Percentiles rank a stretch among this genome's conserved stretches.
Evolutionary conservation across 2,888 invertebrate genomes (phyloP).

Genomic region (Spialia ferax): DNA sequence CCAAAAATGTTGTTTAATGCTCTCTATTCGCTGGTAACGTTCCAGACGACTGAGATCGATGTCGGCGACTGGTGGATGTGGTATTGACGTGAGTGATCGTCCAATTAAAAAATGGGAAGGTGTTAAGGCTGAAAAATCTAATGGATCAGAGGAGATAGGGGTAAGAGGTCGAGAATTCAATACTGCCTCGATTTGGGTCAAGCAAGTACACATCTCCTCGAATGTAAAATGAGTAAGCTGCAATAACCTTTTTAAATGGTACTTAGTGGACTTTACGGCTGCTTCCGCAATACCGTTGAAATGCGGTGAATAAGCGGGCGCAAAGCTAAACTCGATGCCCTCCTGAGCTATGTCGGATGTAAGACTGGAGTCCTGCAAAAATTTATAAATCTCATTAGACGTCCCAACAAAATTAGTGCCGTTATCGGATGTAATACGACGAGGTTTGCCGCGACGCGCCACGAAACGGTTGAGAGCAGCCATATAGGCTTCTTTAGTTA

Average conservation of each 20-base stretch:
- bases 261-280: neutral
- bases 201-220: neutral
- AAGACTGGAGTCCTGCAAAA: slow-evolving; percentile 9
- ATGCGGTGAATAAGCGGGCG: slow-evolving; percentile 7
- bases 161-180: slow-evolving; percentile 17
- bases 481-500: slow-evolving; percentile 46
- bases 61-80: neutral
- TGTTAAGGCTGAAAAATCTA: neutral
- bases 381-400: neutral
- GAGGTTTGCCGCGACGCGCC: slow-evolving; percentile 31
- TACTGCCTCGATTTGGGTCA: slow-evolving; percentile 2
- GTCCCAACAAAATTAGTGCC: slow-evolving; percentile 15
- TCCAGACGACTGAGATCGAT: slow-evolving; percentile 1
- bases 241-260: slow-evolving; percentile 1
- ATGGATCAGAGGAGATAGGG: slow-evolving; percentile 15
- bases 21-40: slow-evolving; percentile 10
- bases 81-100: neutral
- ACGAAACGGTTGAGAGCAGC: slow-evolving; percentile 46
- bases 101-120: slow-evolving; percentile 6
- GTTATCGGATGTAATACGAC: neutral
- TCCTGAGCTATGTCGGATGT: slow-evolving; percentile 1
- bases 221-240: slow-evolving; percentile 5
- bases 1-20: slow-evolving; percentile 20
- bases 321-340: slow-evolving; percentile 15
- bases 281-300: neutral